phyloP scores from a whole-genome alignment of 2,113 vertebrate species.

The Tilapia sparmanii region DNA sequence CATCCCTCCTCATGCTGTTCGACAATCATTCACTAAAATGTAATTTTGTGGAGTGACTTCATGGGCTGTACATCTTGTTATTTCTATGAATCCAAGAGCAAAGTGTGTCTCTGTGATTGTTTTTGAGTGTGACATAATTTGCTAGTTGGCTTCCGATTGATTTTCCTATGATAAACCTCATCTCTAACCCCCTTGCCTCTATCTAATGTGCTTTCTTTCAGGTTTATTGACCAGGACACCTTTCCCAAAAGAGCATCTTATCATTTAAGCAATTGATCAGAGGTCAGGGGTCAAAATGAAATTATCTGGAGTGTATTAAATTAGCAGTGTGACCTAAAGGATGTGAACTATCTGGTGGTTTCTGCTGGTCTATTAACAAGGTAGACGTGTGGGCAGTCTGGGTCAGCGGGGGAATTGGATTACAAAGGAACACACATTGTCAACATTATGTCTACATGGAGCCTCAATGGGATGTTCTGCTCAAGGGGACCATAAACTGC shows the following conservation, averaged over 20 bases:
- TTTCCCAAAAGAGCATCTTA: neutral
- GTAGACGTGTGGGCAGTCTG: neutral
- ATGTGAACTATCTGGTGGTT: neutral
- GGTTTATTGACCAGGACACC: slow-evolving; percentile 32
- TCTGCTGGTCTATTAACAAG: slow-evolving; percentile 4
- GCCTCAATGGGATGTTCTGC: neutral
- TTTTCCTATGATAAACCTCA: neutral
- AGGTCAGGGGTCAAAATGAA: slow-evolving; percentile 7
- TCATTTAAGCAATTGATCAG: slow-evolving; percentile 33
- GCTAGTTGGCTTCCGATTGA: neutral
- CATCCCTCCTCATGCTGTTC: neutral
- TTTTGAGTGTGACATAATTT: neutral
- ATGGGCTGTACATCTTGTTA: neutral
- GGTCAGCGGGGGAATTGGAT: slow-evolving; percentile 34
- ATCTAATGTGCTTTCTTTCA: neutral
- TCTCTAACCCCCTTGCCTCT: neutral
- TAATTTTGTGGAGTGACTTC: neutral
- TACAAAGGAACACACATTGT: slow-evolving; percentile 16
- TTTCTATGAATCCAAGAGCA: neutral
- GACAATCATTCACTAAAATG: neutral
- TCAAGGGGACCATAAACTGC: neutral
- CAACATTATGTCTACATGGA: neutral
- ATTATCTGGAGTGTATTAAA: slow-evolving; percentile 6
- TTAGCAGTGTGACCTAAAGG: slow-evolving; percentile 6
- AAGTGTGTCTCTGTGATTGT: neutral